phyloP scores from a whole-genome alignment of 2,797 vertebrate genomes.

The Pantherophis alleghaniensis region DNA sequence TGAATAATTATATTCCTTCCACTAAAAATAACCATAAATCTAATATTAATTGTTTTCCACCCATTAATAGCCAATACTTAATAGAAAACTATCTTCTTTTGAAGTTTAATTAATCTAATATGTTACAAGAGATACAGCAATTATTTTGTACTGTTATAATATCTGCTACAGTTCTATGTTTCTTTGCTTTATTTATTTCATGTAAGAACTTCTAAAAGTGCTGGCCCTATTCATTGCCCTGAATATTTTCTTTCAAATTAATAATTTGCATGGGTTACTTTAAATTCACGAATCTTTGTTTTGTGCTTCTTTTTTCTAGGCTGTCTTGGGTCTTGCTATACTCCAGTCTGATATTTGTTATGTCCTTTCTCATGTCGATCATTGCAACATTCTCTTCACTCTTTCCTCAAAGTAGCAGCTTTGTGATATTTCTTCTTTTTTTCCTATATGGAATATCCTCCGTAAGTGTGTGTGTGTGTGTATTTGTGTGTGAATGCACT shows the following conservation, averaged over 20 bases:
- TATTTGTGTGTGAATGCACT: constrained; percentile 40
- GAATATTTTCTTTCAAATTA: constrained; percentile 1
- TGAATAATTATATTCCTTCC: not conserved
- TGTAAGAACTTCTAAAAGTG: not conserved
- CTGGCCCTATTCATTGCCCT: constrained; percentile 18
- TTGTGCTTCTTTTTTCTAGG: constrained; percentile 70
- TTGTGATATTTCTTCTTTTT: constrained; percentile 90
- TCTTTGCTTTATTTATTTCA: constrained; percentile 6
- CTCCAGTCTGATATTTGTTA: constrained; percentile 84
- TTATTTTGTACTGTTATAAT: not conserved
- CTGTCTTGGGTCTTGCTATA: constrained; percentile 96
- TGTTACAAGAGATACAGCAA: not conserved
- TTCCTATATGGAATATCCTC: constrained; percentile 95
- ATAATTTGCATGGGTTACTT: not conserved
- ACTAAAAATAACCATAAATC: too few species aligned
- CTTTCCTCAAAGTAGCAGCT: constrained; percentile 89
- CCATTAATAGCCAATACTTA: not conserved
- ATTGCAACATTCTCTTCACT: constrained; percentile 89
- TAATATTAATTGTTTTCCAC: not conserved
- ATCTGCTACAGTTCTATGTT: not conserved
- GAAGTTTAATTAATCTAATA: not conserved
- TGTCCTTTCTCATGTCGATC: constrained; percentile 92
- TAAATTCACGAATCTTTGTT: constrained; percentile 10
- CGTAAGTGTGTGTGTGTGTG: constrained; percentile 79
- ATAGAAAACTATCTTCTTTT: not conserved